Percentiles rank a stretch among this genome's conserved stretches.
phyloP scores from a whole-genome alignment of 2,888 invertebrate genomes.

The Cosmorhoe ocellata region DNA sequence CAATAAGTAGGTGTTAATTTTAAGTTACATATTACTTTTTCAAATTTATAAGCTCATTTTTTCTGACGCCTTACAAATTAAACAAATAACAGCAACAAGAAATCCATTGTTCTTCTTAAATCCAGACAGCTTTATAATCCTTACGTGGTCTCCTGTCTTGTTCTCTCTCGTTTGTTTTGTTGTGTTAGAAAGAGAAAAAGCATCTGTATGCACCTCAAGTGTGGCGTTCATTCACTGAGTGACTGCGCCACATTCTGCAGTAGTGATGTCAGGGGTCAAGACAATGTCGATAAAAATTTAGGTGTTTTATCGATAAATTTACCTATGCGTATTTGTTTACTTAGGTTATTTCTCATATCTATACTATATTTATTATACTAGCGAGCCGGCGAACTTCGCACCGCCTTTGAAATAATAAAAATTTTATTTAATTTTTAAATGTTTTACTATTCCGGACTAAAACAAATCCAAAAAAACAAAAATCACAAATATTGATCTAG shows the following conservation, averaged over 20 bases:
- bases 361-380: no score
- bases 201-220: conserved; percentile 30
- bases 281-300: conserved; percentile 33
- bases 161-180: conserved; percentile 28
- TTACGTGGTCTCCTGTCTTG: conserved; percentile 48
- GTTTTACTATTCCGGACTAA: no score
- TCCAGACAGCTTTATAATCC: conserved; percentile 71
- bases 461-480: no score
- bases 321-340: no score
- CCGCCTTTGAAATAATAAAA: no score
- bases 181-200: conserved; percentile 17
- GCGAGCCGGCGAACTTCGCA: no score
- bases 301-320: conserved; percentile 22
- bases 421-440: no score
- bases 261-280: conserved; percentile 51
- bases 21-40: no score
- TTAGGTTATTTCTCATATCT: no score
- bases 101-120: conserved; percentile 46
- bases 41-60: background rate
- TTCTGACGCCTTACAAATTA: conserved; percentile 23
- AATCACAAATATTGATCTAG: no score
- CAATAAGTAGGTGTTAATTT: no score
- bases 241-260: conserved; percentile 74
- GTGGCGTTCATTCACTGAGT: conserved; percentile 74
- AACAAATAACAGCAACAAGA: conserved; percentile 40